phyloP scores from a whole-genome alignment of 2,113 vertebrate species.

The Elgaria multicarinata region DNA sequence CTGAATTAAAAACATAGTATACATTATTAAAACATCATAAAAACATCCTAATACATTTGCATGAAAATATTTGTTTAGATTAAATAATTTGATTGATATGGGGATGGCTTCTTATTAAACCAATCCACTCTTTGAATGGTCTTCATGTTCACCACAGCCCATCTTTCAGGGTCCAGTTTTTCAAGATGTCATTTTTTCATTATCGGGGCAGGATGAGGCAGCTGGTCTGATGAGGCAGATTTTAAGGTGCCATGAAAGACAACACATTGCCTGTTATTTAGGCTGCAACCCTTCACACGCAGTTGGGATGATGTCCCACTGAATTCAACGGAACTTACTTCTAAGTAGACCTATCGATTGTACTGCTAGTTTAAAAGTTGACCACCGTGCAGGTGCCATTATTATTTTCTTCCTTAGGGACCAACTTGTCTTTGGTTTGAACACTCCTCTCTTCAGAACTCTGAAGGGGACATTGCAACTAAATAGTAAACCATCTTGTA shows the following conservation, averaged over 20 bases:
- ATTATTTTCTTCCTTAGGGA: not conserved
- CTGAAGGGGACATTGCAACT: not conserved
- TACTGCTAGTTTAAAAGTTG: not conserved
- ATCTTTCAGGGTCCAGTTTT: not conserved
- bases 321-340: not conserved
- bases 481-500: not conserved
- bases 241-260: not conserved
- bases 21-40: too few relatives aligned
- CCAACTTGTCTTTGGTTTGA: not conserved
- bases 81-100: not conserved
- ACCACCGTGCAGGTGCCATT: not conserved
- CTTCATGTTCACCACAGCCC: not conserved
- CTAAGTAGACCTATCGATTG: not conserved
- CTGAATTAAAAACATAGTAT: too few relatives aligned
- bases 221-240: not conserved
- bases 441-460: not conserved
- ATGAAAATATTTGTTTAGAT: not conserved
- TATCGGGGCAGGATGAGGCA: not conserved
- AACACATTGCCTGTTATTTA: not conserved
- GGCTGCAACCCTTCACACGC: not conserved
- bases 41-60: not conserved
- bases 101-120: not conserved
- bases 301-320: not conserved
- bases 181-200: not conserved
- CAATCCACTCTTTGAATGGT: not conserved